Conservation (phyloP, 2,797 vertebrate species). For the Potorous gilbertii region DNA sequence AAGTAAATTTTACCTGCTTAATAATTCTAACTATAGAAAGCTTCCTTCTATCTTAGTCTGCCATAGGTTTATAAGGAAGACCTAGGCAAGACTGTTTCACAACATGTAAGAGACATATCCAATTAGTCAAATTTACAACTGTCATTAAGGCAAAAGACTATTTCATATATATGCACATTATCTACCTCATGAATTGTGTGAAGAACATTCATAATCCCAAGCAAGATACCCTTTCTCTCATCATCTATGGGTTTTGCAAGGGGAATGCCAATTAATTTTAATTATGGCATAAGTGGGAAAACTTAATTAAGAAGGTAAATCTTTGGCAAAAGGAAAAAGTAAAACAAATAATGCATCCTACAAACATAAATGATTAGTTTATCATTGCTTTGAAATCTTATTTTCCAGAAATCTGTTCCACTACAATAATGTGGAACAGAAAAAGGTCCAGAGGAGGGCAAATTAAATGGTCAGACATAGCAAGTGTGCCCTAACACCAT, state of each 20-base stretch:
- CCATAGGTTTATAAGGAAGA: not conserved
- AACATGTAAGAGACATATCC: not conserved
- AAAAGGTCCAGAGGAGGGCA: not conserved
- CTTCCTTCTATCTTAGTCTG: not conserved
- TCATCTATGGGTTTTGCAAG: not conserved
- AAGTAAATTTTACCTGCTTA: not conserved
- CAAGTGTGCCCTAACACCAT: not conserved
- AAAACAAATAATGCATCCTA: slow-evolving; percentile 27
- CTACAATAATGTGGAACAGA: not conserved
- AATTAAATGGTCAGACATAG: not conserved
- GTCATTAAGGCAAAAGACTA: not conserved
- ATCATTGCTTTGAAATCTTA: slow-evolving; percentile 18
- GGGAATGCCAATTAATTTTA: not conserved
- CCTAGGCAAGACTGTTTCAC: not conserved
- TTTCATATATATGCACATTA: not conserved
- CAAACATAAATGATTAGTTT: not conserved
- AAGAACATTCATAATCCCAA: not conserved
- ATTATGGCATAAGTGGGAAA: not conserved
- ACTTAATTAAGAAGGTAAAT: not conserved
- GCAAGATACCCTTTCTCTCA: not conserved
- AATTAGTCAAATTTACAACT: not conserved
- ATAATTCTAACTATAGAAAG: no score
- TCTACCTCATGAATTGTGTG: not conserved
- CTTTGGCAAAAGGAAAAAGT: not conserved
- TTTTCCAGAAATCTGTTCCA: slow-evolving; percentile 8